phyloP scores from a whole-genome alignment of 2,888 invertebrate species.

The Miltochrista miniata region DNA sequence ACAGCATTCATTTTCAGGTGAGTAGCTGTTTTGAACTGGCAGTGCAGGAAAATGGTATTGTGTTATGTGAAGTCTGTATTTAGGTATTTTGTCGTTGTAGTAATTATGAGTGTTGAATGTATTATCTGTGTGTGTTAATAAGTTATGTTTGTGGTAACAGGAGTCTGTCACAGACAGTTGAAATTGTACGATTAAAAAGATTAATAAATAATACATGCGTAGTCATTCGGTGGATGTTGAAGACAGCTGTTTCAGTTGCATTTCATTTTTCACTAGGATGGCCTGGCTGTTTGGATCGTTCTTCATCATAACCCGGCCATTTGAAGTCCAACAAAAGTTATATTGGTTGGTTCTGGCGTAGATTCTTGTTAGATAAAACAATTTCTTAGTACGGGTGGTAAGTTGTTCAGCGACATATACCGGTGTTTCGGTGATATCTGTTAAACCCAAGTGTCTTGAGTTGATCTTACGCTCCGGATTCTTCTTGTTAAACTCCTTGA shows the following conservation, averaged over 20 bases:
- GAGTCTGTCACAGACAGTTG: no score
- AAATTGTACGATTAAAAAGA: no score
- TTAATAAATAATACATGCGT: not conserved
- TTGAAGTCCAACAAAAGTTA: constrained; percentile 1
- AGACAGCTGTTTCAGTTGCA: not conserved
- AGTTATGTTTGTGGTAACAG: no score
- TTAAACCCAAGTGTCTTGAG: not conserved
- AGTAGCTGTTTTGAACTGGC: no score
- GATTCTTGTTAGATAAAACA: not conserved
- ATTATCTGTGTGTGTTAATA: no score
- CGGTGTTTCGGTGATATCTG: not conserved
- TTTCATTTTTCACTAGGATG: not conserved
- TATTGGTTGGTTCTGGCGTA: not conserved
- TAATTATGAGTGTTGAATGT: no score
- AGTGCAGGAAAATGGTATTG: no score
- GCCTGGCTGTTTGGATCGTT: not conserved
- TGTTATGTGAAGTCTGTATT: no score
- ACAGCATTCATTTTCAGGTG: no score
- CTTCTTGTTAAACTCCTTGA: not conserved
- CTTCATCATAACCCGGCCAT: not conserved
- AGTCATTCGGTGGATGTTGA: not conserved
- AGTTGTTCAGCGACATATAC: constrained; percentile 1
- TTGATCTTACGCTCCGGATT: not conserved
- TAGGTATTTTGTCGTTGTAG: no score
- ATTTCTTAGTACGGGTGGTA: not conserved